Evolutionary conservation across 2,797 vertebrate species (phyloP).

Genomic region (Hemibagrus guttatus): DNA sequence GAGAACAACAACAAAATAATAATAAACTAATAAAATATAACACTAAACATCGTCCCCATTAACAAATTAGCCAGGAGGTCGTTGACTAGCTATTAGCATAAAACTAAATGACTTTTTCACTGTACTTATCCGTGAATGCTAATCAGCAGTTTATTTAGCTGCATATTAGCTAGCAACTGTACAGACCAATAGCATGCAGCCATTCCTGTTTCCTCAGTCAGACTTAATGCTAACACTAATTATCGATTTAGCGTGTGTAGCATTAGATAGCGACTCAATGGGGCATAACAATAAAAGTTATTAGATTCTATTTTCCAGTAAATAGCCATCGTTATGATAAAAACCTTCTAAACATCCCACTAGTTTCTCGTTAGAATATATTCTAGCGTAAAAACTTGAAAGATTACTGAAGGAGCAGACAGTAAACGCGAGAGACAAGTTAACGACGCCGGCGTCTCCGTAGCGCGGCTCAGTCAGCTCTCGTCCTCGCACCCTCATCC

Average conservation of each 20-base stretch:
- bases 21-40: neutral
- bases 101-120: neutral
- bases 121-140: neutral
- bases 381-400: neutral
- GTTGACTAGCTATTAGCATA: neutral
- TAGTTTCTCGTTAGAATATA: neutral
- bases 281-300: neutral
- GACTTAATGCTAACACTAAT: too few relatives aligned
- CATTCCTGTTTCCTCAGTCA: neutral
- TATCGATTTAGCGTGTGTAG: too few relatives aligned
- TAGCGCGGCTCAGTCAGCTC: slow-evolving; percentile 17
- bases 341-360: neutral
- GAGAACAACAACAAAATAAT: neutral
- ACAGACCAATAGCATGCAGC: neutral
- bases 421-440: slow-evolving; percentile 15
- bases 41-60: neutral
- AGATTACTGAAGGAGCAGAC: neutral
- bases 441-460: slow-evolving; percentile 1
- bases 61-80: neutral
- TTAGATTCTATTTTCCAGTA: neutral
- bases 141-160: neutral
- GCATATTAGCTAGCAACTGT: neutral
- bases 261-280: neutral
- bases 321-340: neutral
- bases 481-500: slow-evolving; percentile 21